A percentile compares a stretch with the other conserved stretches of the same genome.
These are phyloP conservation scores for Argynnis bischoffii DNA, from an alignment of 2,888 invertebrate species.

Conservation along the genomic window DNA sequence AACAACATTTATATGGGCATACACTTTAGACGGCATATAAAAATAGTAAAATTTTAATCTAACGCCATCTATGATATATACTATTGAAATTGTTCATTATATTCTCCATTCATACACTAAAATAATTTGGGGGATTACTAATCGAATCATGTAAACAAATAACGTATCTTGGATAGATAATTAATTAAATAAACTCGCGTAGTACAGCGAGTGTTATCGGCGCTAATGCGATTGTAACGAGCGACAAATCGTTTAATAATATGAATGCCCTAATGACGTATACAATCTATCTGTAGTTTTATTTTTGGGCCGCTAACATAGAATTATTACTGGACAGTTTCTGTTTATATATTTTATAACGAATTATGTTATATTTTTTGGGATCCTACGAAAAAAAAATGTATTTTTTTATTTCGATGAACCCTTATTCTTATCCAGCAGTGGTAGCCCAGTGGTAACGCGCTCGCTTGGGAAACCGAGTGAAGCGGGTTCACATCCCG, in stretches of 20 bases:
- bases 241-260: conserved; percentile 64
- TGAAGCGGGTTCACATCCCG: too few species aligned
- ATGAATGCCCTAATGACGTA: conserved; percentile 53
- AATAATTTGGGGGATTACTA: neutral
- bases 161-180: conserved; percentile 52
- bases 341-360: neutral
- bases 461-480: too few species aligned
- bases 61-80: too few species aligned
- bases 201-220: conserved; percentile 41
- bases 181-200: conserved; percentile 55
- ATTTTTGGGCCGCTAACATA: neutral
- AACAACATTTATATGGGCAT: neutral
- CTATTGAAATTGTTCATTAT: too few species aligned
- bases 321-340: neutral
- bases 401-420: too few species aligned
- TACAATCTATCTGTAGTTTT: conserved; percentile 35
- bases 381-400: neutral
- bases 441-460: too few species aligned
- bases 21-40: neutral
- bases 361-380: too few species aligned
- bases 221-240: conserved; percentile 62
- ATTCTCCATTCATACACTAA: neutral
- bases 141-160: conserved; percentile 19
- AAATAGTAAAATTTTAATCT: too few species aligned
- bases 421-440: too few species aligned